Conservation (phyloP, 2,113 vertebrate genomes). For the Proterorhinus semilunaris region DNA sequence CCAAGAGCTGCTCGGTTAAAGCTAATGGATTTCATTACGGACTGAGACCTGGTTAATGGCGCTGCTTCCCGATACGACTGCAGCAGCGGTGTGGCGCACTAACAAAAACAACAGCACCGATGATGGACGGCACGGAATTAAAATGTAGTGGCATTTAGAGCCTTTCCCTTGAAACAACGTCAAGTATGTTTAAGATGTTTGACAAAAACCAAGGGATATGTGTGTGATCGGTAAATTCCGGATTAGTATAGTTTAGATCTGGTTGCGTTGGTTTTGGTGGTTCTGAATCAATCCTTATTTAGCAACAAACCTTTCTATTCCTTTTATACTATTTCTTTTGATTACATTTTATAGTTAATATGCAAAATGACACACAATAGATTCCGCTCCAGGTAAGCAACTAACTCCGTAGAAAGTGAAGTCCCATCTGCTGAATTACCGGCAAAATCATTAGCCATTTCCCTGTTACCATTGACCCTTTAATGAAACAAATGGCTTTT, state of each 20-base stretch:
- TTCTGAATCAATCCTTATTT: too few relatives aligned
- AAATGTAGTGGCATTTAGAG: not conserved
- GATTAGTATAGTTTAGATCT: too few relatives aligned
- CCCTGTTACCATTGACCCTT: constrained; percentile 67
- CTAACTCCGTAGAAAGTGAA: constrained; percentile 39
- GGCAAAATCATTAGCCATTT: constrained; percentile 61
- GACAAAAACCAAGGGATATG: not conserved
- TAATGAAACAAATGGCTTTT: constrained; percentile 82
- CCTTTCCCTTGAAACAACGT: not conserved
- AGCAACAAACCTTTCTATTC: too few relatives aligned
- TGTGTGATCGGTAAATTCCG: not conserved
- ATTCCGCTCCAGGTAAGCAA: too few relatives aligned
- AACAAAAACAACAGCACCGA: constrained; percentile 24
- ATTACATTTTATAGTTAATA: too few relatives aligned
- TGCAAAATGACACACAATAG: too few relatives aligned
- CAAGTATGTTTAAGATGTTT: not conserved
- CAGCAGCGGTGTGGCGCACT: constrained; percentile 14
- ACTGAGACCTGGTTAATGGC: constrained; percentile 35
- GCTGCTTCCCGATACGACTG: constrained; percentile 17
- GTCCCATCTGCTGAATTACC: constrained; percentile 41
- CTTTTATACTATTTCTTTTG: too few relatives aligned
- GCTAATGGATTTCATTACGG: constrained; percentile 47
- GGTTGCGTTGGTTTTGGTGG: too few relatives aligned
- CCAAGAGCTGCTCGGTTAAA: constrained; percentile 29
- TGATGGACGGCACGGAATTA: constrained; percentile 19